Conservation (phyloP, 2,113 vertebrate genomes). For the Columba janthina region DNA sequence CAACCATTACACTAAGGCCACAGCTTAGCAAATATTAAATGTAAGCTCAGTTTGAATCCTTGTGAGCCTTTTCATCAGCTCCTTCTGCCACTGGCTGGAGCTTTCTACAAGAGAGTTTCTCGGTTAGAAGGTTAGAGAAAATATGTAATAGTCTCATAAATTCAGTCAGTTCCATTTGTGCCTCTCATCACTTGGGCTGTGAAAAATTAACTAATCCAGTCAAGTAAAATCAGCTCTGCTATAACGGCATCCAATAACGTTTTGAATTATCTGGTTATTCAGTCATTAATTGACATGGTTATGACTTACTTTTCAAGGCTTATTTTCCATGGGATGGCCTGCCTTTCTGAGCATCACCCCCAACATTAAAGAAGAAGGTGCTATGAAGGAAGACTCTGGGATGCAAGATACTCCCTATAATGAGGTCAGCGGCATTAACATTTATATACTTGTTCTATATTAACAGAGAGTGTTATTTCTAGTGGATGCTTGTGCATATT, state of each 20-base stretch:
- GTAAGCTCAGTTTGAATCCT: neutral
- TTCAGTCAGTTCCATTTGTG: neutral
- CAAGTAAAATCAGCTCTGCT: neutral
- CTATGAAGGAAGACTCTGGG: constrained; percentile 97
- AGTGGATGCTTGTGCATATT: neutral
- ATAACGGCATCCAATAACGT: neutral
- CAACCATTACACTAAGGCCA: neutral
- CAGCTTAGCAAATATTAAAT: neutral
- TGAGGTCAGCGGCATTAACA: constrained; percentile 79
- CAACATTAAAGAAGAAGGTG: constrained; percentile 97
- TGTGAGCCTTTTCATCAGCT: neutral
- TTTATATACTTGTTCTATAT: neutral
- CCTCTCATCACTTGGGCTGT: neutral
- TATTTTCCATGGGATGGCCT: constrained; percentile 97
- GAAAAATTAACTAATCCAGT: neutral
- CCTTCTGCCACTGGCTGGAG: neutral
- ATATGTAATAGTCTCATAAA: neutral
- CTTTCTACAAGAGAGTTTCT: neutral
- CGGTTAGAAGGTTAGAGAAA: neutral
- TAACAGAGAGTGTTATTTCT: neutral
- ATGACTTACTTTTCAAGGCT: constrained; percentile 76
- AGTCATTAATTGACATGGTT: neutral
- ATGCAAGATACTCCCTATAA: constrained; percentile 97
- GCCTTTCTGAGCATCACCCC: constrained; percentile 96
- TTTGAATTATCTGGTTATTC: neutral